Conservation (phyloP, 1,140 invertebrate genomes). For the Pristionchus pacificus region DNA sequence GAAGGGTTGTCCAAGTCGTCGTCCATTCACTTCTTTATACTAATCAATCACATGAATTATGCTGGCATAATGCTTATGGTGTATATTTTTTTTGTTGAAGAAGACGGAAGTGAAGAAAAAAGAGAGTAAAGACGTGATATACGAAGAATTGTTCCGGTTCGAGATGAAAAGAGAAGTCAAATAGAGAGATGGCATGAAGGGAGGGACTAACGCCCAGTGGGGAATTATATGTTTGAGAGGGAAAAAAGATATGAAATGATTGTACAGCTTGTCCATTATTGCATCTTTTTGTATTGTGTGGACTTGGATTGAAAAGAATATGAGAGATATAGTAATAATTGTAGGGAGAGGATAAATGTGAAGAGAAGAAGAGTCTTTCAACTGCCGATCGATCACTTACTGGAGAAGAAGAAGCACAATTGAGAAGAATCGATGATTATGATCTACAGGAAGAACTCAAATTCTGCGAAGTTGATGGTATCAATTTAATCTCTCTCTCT, state of each 20-base stretch:
- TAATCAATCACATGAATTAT: too few species aligned
- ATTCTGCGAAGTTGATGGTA: conserved; percentile 57
- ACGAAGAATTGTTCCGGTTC: too few species aligned
- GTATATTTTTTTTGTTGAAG: too few species aligned
- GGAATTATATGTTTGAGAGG: not conserved
- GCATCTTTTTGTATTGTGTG: too few species aligned
- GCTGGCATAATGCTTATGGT: too few species aligned
- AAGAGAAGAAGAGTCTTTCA: conserved; percentile 50
- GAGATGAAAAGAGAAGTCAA: conserved; percentile 14
- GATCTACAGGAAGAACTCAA: conserved; percentile 41
- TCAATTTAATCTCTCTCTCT: conserved; percentile 7
- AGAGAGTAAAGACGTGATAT: too few species aligned
- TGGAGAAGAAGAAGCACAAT: conserved; percentile 45
- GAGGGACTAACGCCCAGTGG: conserved; percentile 11
- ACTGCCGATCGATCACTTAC: conserved; percentile 48
- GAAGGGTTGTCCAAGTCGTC: too few species aligned
- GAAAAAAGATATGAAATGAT: not conserved
- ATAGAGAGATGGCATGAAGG: conserved; percentile 8
- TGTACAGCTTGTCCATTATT: too few species aligned
- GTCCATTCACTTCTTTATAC: too few species aligned
- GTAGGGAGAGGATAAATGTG: conserved; percentile 15
- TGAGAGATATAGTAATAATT: not conserved
- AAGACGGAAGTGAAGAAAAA: too few species aligned
- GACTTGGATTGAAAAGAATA: conserved; percentile 2
- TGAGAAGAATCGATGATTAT: conserved; percentile 50